Evolutionary conservation across 1,140 invertebrate genomes (phyloP), one percentile per base, ranked within the genome.

Genomic region (Drosophila bifasciata): DNA sequence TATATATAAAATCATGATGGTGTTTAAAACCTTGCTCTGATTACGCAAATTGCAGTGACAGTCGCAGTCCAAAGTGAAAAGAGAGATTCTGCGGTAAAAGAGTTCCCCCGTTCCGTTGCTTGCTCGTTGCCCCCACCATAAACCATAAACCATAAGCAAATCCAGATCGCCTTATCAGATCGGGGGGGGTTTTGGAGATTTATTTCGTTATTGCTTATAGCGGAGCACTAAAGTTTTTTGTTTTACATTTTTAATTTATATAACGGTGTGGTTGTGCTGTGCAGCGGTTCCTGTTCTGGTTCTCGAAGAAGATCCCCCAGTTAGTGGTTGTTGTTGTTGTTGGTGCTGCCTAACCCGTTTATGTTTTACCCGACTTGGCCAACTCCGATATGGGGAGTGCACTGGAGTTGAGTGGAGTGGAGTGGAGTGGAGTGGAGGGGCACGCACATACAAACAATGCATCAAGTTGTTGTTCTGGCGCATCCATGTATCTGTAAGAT

Each of bases 401-500:
- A 15, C 11, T 15, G 17, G 56, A 21, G 28, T 39, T 7, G 11
- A 25, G 23, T 25, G 23, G 23, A 5, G 5, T 25, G 23, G 23
- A 25, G 23, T 25, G 8, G 45, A 57, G 44, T 36, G 23, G 19
- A 25, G 66, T 36, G 32, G 32, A 36, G 32, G 32, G 32, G 70
- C 71, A 84, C 76, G 81, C 77, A 81, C 64, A 81, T 73, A 70
- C 74, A 72, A 62, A 70, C 68, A 85, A 76, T 79, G 66, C 76
- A 80, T 79, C 76, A 80, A 76, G 74, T 75, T 73, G 62, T 69
- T 71, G 44, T 56, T 53, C 55, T 62, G 45, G 56, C 32, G 69
- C 73, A 79, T 76, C 81, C 75, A 50, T 70, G 80, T 80, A 85
- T 77, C 76, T 85, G 60, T 69, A 75, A 86, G 77, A 85, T 84